A percentile compares a stretch with the other conserved stretches of the same genome.
phyloP scores from a whole-genome alignment of 2,888 invertebrate species.

The Dryobota labecula region DNA sequence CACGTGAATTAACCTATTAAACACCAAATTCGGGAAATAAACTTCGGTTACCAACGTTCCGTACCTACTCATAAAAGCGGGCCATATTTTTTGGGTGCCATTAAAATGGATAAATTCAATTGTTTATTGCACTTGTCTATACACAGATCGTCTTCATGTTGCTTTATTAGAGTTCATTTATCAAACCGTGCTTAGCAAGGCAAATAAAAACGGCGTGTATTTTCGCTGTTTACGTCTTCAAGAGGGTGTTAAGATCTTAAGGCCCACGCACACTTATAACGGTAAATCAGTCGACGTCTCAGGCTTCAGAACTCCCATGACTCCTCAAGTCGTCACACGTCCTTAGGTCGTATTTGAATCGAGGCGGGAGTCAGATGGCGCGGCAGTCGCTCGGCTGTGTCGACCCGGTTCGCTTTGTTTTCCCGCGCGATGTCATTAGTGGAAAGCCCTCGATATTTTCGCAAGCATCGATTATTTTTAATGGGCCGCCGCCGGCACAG shows the following conservation, averaged over 20 bases:
- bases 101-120: constrained; percentile 66
- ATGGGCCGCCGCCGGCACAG: constrained; percentile 84
- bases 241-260: constrained; percentile 49
- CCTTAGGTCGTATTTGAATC: constrained; percentile 62
- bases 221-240: constrained; percentile 46
- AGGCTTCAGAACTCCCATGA: constrained; percentile 53
- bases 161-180: constrained; percentile 44
- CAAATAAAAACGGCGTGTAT: constrained; percentile 38
- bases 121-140: constrained; percentile 54
- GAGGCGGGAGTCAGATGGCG: constrained; percentile 57
- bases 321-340: constrained; percentile 59
- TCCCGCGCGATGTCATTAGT: constrained; percentile 88
- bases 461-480: constrained; percentile 89
- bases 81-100: constrained; percentile 66
- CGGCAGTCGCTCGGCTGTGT: constrained; percentile 58
- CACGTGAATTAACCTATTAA: constrained; percentile 89
- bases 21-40: constrained; percentile 83
- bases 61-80: constrained; percentile 76
- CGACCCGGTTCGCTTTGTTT: constrained; percentile 85
- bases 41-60: constrained; percentile 75
- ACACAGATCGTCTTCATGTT: constrained; percentile 32
- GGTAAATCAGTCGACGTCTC: constrained; percentile 58
- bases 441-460: constrained; percentile 89
- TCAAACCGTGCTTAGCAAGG: constrained; percentile 36
- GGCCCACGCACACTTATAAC: constrained; percentile 41